Percentiles rank a stretch among this genome's conserved stretches.
These are phyloP conservation scores for Halesus radiatus DNA, from an alignment of 1,140 invertebrate species.

Conservation along the genomic window DNA sequence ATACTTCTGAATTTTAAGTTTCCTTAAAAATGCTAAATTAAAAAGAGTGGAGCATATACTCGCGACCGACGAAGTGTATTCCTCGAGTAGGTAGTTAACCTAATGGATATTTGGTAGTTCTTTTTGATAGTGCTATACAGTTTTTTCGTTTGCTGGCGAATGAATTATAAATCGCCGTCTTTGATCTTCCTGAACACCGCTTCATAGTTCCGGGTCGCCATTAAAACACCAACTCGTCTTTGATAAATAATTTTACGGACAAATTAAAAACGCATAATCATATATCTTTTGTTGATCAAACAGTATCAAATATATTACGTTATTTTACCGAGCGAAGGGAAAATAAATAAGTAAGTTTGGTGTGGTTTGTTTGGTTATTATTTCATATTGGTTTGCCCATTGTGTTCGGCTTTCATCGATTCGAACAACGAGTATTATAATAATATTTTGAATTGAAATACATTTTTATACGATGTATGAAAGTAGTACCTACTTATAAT, in stretches of 20 bases:
- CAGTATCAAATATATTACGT: background rate
- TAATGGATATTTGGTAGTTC: conserved; percentile 54
- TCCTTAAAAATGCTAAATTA: too few relatives aligned
- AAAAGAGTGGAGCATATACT: too few relatives aligned
- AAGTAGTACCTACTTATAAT: too few relatives aligned
- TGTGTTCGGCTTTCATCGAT: too few relatives aligned
- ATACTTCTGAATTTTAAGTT: too few relatives aligned
- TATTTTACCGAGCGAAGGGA: background rate
- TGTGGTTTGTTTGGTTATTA: background rate
- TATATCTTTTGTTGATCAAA: conserved; percentile 1
- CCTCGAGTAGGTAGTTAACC: background rate
- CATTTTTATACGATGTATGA: too few relatives aligned
- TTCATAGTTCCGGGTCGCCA: conserved; percentile 34
- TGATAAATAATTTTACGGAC: background rate
- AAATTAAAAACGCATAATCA: conserved; percentile 21
- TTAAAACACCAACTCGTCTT: conserved; percentile 12
- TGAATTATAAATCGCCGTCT: conserved; percentile 53
- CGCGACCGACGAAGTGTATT: too few relatives aligned
- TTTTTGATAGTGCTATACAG: conserved; percentile 43
- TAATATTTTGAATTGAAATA: too few relatives aligned
- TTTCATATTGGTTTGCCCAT: too few relatives aligned
- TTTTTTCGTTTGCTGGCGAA: conserved; percentile 47
- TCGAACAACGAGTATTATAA: too few relatives aligned
- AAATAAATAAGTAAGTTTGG: too few relatives aligned
- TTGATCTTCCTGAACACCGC: conserved; percentile 44